Evolutionary conservation across 1,140 invertebrate genomes (phyloP).

Genomic region (Maniola jurtina): DNA sequence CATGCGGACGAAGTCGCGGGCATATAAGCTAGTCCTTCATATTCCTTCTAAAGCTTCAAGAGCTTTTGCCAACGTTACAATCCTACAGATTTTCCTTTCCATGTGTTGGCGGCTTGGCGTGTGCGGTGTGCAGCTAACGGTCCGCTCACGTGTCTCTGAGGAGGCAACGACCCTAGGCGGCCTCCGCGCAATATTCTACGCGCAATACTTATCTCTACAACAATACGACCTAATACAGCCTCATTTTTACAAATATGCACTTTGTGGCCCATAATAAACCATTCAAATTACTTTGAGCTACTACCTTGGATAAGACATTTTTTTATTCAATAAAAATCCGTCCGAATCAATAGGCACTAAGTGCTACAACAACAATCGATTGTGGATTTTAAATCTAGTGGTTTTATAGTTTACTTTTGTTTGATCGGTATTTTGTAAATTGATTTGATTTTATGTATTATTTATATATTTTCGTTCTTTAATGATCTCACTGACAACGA

Average conservation of each 20-base stretch:
- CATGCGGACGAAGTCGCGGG: no score
- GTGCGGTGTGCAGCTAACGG: slow-evolving; percentile 64
- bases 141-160: slow-evolving; percentile 69
- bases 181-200: slow-evolving; percentile 72
- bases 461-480: slow-evolving; percentile 11
- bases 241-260: slow-evolving; percentile 8
- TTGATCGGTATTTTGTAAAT: slow-evolving; percentile 11
- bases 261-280: not conserved
- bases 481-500: slow-evolving; percentile 11
- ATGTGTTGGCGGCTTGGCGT: slow-evolving; percentile 55
- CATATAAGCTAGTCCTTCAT: not conserved
- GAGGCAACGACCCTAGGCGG: slow-evolving; percentile 73
- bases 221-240: slow-evolving; percentile 36
- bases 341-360: not conserved
- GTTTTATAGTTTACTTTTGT: not conserved
- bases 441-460: slow-evolving; percentile 24
- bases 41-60: not conserved
- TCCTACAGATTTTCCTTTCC: slow-evolving; percentile 67
- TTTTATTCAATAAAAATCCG: not conserved
- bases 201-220: slow-evolving; percentile 43
- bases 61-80: slow-evolving; percentile 50
- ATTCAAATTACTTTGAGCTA: slow-evolving; percentile 9
- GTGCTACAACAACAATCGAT: not conserved
- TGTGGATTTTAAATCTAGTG: not conserved
- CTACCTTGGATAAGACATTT: not conserved